Base-by-base conservation (phyloP, 2,113 vertebrate species). In the Herpetotheres cachinnans region DNA sequence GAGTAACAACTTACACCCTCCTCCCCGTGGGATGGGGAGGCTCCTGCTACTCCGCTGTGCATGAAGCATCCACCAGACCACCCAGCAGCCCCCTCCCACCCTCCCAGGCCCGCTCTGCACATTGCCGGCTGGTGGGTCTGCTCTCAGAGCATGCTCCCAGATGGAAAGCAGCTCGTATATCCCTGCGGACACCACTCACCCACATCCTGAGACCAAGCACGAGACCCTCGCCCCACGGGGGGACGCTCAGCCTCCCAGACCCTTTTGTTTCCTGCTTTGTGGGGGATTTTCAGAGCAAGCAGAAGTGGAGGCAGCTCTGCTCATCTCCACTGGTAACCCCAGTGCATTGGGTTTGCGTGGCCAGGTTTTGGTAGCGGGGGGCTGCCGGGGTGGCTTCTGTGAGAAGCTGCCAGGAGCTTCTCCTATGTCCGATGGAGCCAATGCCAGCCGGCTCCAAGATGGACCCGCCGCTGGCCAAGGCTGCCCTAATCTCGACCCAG, bases 201-300 rank as follows among this genome's bases (percentile, higher is more conserved):
- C 21, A 2, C 38, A 16, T n/a, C 65, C 65, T n/a, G 17, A 71
- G 34, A 3, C 34, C 12, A 3, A 29, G 34, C 26, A 13, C 0
- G 0, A 59, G 44, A 58, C 32, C 30, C 62, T 55, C 2, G 1
- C 13, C 27, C 71, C 24, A 18, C 0, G 2, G 42, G 13, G 13
- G 22, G 38, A 27, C 32, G 59, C 29, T 66, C 54, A 44, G 61
- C 66, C 34, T 66, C 29, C 9, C n/a, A 25, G 25, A 21, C 6
- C 34, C 63, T 40, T 36, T 44, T 34, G 14, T 40, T 56, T 49
- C 22, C 42, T 30, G 32, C 26, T n/a, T 63, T 56, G 44, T 1
- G 7, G 22, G 18, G 29, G 34, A 50, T 38, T 63, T 78, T 32
- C 49, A 49, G 49, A 79, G 32, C 0, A 5, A 70, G 38, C 36